These are phyloP conservation scores for Crambe crambe DNA, from an alignment of 37 sponge, comb jelly and placozoan genomes.

Conservation along the genomic window DNA sequence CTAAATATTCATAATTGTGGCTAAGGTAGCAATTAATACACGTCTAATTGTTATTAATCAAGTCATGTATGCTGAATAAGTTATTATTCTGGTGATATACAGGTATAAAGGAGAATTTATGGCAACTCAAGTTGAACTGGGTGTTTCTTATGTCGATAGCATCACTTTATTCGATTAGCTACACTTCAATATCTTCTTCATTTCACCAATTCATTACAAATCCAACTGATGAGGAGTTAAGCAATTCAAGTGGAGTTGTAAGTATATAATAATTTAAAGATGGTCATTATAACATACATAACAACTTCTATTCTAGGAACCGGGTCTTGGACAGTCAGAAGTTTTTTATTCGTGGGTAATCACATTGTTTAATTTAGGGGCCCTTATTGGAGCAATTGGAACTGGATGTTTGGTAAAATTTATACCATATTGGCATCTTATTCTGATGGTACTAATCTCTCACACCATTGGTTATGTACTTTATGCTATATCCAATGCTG, in stretches of 20 bases:
- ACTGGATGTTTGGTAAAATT: slow-evolving; percentile 19
- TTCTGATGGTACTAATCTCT: not conserved
- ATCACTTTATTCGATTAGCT: slow-evolving; percentile 27
- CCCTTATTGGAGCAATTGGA: slow-evolving; percentile 12
- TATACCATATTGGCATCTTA: slow-evolving; percentile 29
- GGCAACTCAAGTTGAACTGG: slow-evolving; percentile 27
- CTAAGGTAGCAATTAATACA: too few relatives aligned
- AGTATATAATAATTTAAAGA: too few relatives aligned
- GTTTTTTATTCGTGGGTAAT: slow-evolving; percentile 29
- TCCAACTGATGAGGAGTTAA: not conserved
- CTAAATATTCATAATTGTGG: too few relatives aligned
- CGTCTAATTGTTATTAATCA: too few relatives aligned
- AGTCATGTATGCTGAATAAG: too few relatives aligned
- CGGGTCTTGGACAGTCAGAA: slow-evolving; percentile 33
- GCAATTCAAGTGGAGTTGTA: not conserved
- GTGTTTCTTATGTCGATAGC: slow-evolving; percentile 1
- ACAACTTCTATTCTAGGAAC: not conserved
- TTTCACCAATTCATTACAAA: slow-evolving; percentile 43
- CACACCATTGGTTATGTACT: slow-evolving; percentile 34
- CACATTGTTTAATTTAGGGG: slow-evolving; percentile 24
- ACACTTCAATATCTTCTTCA: slow-evolving; percentile 34
- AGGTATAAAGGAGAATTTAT: slow-evolving; percentile 7
- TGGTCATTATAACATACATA: too few relatives aligned
- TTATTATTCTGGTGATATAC: too few relatives aligned
- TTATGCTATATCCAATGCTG: slow-evolving; percentile 10